These are phyloP conservation scores for Edolisoma coerulescens DNA, from an alignment of 2,113 vertebrate genomes.

Conservation along the genomic window DNA sequence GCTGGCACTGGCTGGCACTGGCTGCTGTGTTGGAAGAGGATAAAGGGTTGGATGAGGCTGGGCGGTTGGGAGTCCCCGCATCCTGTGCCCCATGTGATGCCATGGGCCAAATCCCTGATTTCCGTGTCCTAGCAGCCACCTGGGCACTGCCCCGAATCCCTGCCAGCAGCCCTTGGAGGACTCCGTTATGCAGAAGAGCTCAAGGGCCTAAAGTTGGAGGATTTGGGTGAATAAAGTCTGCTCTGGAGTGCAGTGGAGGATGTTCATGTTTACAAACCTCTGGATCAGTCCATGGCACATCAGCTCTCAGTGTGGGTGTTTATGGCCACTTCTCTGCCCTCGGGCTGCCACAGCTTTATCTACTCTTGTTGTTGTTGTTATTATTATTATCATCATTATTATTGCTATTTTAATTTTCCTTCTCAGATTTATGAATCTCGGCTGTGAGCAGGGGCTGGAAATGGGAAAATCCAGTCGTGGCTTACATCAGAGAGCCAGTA, in stretches of 20 bases:
- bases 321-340: background rate
- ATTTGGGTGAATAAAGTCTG: background rate
- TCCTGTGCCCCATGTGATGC: background rate
- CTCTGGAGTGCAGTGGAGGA: background rate
- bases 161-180: background rate
- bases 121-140: background rate
- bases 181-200: fast-evolving
- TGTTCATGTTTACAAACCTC: background rate
- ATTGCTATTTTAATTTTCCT: slow-evolving; percentile 2
- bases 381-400: background rate
- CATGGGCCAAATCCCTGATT: background rate
- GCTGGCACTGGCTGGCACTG: background rate
- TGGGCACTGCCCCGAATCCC: fast-evolving
- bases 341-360: background rate
- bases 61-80: background rate
- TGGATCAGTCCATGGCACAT: background rate
- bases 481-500: background rate
- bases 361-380: background rate
- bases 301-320: background rate
- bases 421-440: background rate
- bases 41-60: background rate
- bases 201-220: background rate
- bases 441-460: background rate
- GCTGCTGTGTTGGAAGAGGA: background rate
- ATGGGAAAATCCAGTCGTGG: slow-evolving; percentile 15